Evolutionary conservation across 2,113 vertebrate genomes (phyloP).

Genomic region (Arothron firmamentum): DNA sequence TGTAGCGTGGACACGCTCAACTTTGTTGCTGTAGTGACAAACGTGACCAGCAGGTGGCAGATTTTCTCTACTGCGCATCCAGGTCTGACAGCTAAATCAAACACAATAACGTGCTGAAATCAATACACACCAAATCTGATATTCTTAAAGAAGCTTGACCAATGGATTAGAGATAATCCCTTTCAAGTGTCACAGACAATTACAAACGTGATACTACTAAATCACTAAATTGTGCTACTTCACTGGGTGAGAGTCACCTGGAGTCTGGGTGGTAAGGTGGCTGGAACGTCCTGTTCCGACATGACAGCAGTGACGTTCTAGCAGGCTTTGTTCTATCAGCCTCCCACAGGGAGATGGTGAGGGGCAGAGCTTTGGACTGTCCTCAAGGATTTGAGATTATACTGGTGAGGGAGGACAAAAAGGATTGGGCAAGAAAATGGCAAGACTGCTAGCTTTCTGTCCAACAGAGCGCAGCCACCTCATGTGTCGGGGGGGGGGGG

Average conservation of each 20-base stretch:
- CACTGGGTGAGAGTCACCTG: slow-evolving; percentile 44
- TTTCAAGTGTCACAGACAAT: slow-evolving; percentile 48
- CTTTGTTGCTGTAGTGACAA: slow-evolving; percentile 15
- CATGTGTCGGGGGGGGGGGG: slow-evolving; percentile 28
- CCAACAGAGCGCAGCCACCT: slow-evolving; percentile 36
- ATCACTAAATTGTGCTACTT: slow-evolving; percentile 24
- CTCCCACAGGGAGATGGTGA: slow-evolving; percentile 12
- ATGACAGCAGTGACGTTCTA: slow-evolving; percentile 35
- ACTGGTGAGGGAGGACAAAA: slow-evolving; percentile 38
- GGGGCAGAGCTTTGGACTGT: slow-evolving; percentile 13
- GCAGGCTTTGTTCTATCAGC: slow-evolving; percentile 25
- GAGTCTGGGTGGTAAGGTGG: slow-evolving; percentile 9
- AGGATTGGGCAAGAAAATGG: slow-evolving; percentile 19
- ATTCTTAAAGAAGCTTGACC: slow-evolving; percentile 25
- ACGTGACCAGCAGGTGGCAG: slow-evolving; percentile 47
- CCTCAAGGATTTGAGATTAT: slow-evolving; percentile 18
- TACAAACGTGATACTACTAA: slow-evolving; percentile 34
- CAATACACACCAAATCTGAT: slow-evolving; percentile 14
- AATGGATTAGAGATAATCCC: slow-evolving; percentile 44
- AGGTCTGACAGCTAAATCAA: neutral
- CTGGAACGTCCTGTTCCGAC: slow-evolving; percentile 19
- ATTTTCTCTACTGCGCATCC: slow-evolving; percentile 5
- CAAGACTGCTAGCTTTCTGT: slow-evolving; percentile 21
- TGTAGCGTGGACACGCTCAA: neutral
- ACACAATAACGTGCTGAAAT: slow-evolving; percentile 5